A percentile compares a stretch with the other conserved stretches of the same genome.
Evolutionary conservation across 2,113 vertebrate genomes (phyloP).

Genomic region (Oenanthe oenanthe): DNA sequence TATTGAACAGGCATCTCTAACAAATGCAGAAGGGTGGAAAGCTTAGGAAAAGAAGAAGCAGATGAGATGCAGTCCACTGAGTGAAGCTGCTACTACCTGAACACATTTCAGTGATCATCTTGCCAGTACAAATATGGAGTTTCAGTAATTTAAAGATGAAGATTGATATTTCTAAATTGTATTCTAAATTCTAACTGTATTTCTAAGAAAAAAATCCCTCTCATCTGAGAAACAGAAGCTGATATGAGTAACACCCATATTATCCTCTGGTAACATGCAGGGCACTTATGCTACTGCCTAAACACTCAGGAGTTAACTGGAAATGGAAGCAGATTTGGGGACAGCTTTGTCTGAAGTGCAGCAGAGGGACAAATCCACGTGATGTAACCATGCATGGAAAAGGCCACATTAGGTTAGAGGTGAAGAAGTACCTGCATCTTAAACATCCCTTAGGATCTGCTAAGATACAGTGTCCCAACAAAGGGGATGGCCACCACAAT

Average conservation of each 20-base stretch:
- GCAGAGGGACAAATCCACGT: neutral
- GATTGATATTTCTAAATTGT: neutral
- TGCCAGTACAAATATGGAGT: neutral
- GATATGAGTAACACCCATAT: neutral
- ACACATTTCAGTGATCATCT: neutral
- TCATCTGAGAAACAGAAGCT: neutral
- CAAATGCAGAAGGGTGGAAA: neutral
- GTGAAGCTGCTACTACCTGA: neutral
- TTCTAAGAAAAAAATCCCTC: neutral
- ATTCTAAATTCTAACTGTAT: neutral
- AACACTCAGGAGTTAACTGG: neutral
- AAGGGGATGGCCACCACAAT: fast-evolving
- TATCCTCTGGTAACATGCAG: neutral
- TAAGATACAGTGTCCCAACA: neutral
- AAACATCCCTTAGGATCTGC: neutral
- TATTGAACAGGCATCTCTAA: neutral
- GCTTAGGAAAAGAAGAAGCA: neutral
- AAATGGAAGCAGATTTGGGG: neutral
- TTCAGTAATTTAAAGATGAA: neutral
- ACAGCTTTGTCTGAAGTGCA: neutral
- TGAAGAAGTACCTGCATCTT: neutral
- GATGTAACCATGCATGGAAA: neutral
- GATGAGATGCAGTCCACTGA: neutral
- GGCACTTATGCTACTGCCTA: neutral
- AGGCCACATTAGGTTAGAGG: neutral